A percentile compares a stretch with the other conserved stretches of the same genome.
These are phyloP conservation scores for Bothrops jararaca DNA, from an alignment of 2,113 vertebrate genomes.

Conservation along the genomic window DNA sequence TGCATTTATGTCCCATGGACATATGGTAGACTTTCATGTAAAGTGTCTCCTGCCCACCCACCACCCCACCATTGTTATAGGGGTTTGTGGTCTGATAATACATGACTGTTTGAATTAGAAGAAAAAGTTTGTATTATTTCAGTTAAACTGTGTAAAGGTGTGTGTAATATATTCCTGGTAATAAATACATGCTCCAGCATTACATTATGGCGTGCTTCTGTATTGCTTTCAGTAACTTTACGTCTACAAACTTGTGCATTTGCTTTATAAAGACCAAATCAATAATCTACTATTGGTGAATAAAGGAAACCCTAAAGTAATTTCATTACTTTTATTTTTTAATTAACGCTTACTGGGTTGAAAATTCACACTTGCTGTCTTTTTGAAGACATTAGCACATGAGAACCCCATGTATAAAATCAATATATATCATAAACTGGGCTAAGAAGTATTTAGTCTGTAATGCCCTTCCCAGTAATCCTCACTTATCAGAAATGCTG, in stretches of 20 bases:
- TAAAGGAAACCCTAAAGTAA: background rate
- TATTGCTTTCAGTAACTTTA: background rate
- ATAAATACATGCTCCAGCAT: slow-evolving; percentile 58
- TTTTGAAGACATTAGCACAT: background rate
- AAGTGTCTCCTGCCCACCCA: slow-evolving; percentile 53
- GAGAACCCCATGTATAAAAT: background rate
- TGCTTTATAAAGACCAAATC: background rate
- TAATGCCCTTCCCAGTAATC: too few relatives aligned
- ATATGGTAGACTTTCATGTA: slow-evolving; percentile 60
- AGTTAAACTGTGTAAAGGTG: slow-evolving; percentile 61
- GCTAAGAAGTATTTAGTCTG: background rate
- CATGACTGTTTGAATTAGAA: slow-evolving; percentile 44
- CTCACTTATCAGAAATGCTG: background rate
- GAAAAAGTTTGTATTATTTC: slow-evolving; percentile 58
- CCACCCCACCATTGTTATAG: slow-evolving; percentile 40
- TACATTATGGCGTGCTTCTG: slow-evolving; percentile 11
- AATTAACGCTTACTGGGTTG: background rate
- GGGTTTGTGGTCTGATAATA: slow-evolving; percentile 41
- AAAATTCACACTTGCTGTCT: background rate
- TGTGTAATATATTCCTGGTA: slow-evolving; percentile 67
- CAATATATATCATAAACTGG: background rate
- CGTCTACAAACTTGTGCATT: background rate
- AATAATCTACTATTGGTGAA: background rate
- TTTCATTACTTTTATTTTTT: background rate
- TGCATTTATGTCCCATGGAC: slow-evolving; percentile 77